These are phyloP conservation scores for Nixonia krombeini DNA, from an alignment of 1,140 invertebrate species.

Conservation along the genomic window DNA sequence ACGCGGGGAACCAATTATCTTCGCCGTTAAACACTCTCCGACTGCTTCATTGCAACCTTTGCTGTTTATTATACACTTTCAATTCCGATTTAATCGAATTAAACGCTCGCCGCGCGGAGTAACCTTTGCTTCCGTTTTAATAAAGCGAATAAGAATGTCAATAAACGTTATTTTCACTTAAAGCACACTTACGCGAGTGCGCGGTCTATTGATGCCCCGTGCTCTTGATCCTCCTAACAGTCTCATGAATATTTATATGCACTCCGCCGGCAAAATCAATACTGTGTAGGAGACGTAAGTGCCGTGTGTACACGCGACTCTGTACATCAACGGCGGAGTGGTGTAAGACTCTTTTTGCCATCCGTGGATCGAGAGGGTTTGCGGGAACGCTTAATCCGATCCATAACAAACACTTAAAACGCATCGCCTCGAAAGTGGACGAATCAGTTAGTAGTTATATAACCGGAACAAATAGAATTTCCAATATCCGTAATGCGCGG, in stretches of 20 bases:
- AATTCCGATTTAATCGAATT: no score
- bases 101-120: no score
- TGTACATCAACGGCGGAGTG: constrained; percentile 15
- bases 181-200: neutral
- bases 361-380: constrained; percentile 29
- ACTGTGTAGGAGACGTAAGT: constrained; percentile 37
- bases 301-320: constrained; percentile 17
- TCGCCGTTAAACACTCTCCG: no score
- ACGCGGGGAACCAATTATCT: no score
- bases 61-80: no score
- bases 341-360: constrained; percentile 24
- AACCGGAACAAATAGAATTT: constrained; percentile 29
- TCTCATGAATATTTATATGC: constrained; percentile 66
- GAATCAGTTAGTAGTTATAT: constrained; percentile 20
- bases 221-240: constrained; percentile 55
- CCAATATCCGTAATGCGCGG: constrained; percentile 14
- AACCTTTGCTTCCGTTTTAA: no score
- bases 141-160: no score
- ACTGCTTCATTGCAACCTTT: no score
- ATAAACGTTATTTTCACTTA: constrained; percentile 4
- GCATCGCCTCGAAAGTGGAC: constrained; percentile 17
- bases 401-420: constrained; percentile 36
- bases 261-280: constrained; percentile 59
- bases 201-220: constrained; percentile 40
- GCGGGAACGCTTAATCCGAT: constrained; percentile 18